Conservation (phyloP, 2,888 invertebrate species). For the Drosophila macrospina region DNA sequence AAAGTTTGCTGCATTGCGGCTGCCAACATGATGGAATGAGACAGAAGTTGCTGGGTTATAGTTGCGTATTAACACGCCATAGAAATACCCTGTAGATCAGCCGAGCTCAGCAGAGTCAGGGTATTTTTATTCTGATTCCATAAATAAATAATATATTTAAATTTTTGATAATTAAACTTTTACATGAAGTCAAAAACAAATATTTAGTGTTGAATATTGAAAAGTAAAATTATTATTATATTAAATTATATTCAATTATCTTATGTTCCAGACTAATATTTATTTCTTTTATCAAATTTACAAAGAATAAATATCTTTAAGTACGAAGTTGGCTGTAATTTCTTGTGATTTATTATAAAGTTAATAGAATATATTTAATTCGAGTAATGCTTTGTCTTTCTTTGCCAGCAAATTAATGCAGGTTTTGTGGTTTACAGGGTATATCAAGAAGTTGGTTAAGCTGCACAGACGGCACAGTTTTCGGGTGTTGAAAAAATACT, state of each 20-base stretch:
- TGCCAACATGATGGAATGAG: constrained; percentile 27
- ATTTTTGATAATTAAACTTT: neutral
- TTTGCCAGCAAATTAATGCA: neutral
- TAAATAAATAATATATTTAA: neutral
- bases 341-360: too few relatives aligned
- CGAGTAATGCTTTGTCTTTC: too few relatives aligned
- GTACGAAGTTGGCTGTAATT: too few relatives aligned
- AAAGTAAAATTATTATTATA: too few relatives aligned
- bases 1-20: constrained; percentile 63
- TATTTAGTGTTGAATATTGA: too few relatives aligned
- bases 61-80: neutral
- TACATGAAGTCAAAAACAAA: too few relatives aligned
- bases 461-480: constrained; percentile 28
- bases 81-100: constrained; percentile 6
- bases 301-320: too few relatives aligned
- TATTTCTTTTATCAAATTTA: neutral
- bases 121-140: neutral
- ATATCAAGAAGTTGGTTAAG: constrained; percentile 34
- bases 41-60: constrained; percentile 7
- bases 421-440: constrained; percentile 19
- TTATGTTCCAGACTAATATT: too few relatives aligned
- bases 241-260: neutral
- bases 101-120: too few relatives aligned
- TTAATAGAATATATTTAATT: too few relatives aligned
- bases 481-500: constrained; percentile 62